Percentiles rank a stretch among this genome's conserved stretches.
These are phyloP conservation scores for Micropterix aruncella DNA, from an alignment of 2,888 invertebrate species.

Conservation along the genomic window DNA sequence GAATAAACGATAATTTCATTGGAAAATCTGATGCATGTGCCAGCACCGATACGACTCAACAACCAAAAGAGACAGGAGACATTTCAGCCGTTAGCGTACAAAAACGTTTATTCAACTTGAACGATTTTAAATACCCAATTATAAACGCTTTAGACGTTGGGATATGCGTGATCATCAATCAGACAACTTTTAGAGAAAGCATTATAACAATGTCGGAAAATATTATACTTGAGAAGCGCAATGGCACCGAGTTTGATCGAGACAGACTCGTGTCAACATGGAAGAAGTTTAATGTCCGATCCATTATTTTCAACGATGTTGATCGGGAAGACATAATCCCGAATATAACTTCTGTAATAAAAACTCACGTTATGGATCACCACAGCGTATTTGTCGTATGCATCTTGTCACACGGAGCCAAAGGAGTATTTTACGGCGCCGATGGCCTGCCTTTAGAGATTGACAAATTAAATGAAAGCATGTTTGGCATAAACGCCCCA, in stretches of 20 bases:
- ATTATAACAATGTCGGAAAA: background rate
- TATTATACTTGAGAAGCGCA: background rate
- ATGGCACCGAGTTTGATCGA: background rate
- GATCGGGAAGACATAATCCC: background rate
- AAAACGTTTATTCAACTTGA: no score
- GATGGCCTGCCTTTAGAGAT: slow-evolving; percentile 4
- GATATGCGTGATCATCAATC: background rate
- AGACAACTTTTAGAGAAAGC: background rate
- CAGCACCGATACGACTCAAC: no score
- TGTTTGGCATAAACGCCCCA: background rate
- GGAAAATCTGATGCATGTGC: no score
- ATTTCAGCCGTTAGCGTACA: no score
- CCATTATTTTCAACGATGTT: background rate
- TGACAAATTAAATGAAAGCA: background rate
- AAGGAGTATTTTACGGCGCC: background rate
- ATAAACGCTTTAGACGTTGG: background rate
- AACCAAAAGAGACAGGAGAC: no score
- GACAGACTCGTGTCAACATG: background rate
- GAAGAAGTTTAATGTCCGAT: background rate
- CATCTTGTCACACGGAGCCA: background rate
- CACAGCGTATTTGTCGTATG: background rate
- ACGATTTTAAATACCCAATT: no score
- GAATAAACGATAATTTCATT: no score
- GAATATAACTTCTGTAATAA: background rate
- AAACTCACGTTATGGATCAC: background rate